Conservation (phyloP, 2,113 vertebrate species). For the Cyrtonyx montezumae region DNA sequence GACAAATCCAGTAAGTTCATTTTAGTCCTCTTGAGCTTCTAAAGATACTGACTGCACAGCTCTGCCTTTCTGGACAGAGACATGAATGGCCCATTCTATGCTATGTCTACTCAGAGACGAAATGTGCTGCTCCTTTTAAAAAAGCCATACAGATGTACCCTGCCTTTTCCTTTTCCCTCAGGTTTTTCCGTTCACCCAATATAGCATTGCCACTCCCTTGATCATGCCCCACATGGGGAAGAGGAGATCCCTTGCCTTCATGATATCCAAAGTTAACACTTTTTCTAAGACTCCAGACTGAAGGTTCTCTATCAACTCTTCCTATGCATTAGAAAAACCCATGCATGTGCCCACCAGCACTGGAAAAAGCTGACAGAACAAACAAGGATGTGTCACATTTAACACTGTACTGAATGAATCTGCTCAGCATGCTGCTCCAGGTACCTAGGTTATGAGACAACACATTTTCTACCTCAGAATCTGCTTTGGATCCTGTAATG, state of each 20-base stretch:
- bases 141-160: not conserved
- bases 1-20: not conserved
- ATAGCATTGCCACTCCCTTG: not conserved
- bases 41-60: not conserved
- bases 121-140: rapidly evolving
- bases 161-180: not conserved
- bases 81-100: not conserved
- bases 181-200: not conserved
- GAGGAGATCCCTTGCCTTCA: not conserved
- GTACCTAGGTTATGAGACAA: not conserved
- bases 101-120: rapidly evolving
- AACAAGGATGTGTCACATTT: not conserved
- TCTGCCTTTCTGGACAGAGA: not conserved
- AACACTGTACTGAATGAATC: not conserved
- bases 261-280: not conserved
- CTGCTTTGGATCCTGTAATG: not conserved
- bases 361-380: not conserved
- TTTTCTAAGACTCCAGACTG: not conserved
- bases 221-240: not conserved
- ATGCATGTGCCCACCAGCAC: not conserved
- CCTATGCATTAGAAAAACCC: not conserved
- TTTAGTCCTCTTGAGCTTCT: conserved; percentile 32
- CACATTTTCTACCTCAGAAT: not conserved
- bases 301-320: not conserved
- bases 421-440: not conserved